phyloP scores from a whole-genome alignment of 2,797 vertebrate genomes.

The Ctenochaetus hawaiiensis region DNA sequence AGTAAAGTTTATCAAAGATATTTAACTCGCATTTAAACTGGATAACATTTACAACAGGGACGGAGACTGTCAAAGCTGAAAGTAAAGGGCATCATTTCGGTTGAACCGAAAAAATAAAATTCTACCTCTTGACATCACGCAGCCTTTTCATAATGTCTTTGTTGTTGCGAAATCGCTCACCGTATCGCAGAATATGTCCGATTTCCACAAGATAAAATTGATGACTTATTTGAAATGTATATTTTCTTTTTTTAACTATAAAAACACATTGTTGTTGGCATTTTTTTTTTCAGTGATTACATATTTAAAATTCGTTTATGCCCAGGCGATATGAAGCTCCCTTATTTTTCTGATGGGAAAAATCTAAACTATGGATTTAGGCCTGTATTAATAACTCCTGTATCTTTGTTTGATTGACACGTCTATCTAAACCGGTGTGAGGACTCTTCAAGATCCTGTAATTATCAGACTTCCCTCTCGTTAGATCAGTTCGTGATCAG shows the following conservation, averaged over 20 bases:
- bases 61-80: not conserved
- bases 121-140: conserved; percentile 49
- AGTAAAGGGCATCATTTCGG: conserved; percentile 6
- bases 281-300: not conserved
- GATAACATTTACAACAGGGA: conserved; percentile 6
- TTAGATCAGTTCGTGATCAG: too few species aligned
- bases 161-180: conserved; percentile 22
- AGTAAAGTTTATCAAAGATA: conserved; percentile 1
- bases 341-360: too few species aligned
- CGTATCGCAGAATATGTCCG: conserved; percentile 7
- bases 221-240: conserved; percentile 14
- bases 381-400: conserved; percentile 26
- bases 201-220: conserved; percentile 5
- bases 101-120: conserved; percentile 39
- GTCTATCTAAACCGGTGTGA: conserved; percentile 30
- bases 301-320: not conserved
- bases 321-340: too few species aligned
- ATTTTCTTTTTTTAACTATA: conserved; percentile 48
- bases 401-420: conserved; percentile 38
- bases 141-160: conserved; percentile 14
- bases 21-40: not conserved
- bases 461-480: conserved; percentile 28
- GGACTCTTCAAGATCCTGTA: conserved; percentile 35
- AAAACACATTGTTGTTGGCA: conserved; percentile 34
- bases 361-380: too few species aligned